phyloP scores from a whole-genome alignment of 2,888 invertebrate genomes.

The Ypsolopha sequella region DNA sequence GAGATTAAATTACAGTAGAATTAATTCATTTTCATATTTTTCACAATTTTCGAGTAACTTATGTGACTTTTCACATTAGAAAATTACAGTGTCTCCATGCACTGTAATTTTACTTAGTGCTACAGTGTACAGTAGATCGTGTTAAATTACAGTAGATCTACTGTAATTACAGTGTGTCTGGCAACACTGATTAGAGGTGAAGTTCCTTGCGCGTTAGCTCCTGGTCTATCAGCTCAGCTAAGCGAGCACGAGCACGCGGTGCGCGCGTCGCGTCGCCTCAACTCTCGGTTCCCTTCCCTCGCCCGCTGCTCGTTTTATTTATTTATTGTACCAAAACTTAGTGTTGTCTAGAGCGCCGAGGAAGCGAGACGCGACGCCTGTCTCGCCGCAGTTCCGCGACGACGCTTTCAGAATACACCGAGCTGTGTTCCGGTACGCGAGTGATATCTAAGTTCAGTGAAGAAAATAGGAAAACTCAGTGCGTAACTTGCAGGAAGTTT shows the following conservation, averaged over 20 bases:
- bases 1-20: no score
- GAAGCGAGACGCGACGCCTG: constrained; percentile 31
- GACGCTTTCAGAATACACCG: constrained; percentile 17
- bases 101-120: no score
- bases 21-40: no score
- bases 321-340: constrained; percentile 25
- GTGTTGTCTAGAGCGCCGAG: constrained; percentile 42
- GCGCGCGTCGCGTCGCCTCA: background rate
- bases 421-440: constrained; percentile 27
- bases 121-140: no score
- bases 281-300: background rate
- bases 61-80: no score
- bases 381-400: background rate
- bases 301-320: background rate
- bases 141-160: no score
- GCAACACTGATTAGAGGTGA: no score
- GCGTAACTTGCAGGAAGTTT: constrained; percentile 5
- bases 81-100: no score
- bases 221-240: background rate
- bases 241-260: background rate
- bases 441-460: constrained; percentile 15
- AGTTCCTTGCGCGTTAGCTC: no score
- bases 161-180: no score
- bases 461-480: background rate
- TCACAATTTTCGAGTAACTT: no score